Evolutionary conservation across 2,797 vertebrate species (phyloP).

Genomic region (Pseudomugil gertrudae): DNA sequence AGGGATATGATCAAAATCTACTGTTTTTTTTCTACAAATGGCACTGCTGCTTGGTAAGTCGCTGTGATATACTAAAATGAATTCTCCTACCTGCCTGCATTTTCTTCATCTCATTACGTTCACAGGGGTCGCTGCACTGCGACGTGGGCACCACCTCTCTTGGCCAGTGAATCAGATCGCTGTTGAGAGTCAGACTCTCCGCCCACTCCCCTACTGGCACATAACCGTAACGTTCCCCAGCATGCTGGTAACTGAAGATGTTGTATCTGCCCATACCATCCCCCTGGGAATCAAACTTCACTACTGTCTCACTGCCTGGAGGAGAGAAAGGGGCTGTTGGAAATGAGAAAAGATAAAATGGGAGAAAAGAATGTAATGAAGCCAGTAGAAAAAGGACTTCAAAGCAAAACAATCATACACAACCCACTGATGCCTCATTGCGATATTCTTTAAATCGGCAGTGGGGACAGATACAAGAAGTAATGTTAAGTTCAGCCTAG

Average conservation of each 20-base stretch:
- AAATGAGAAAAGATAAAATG: conserved; percentile 33
- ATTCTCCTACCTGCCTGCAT: conserved; percentile 91
- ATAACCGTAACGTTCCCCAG: conserved; percentile 86
- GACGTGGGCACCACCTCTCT: conserved; percentile 87
- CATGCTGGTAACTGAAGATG: conserved; percentile 95
- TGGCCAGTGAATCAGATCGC: conserved; percentile 92
- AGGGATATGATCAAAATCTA: conserved; percentile 33
- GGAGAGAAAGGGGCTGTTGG: conserved; percentile 90
- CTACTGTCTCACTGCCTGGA: conserved; percentile 86
- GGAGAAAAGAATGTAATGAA: conserved; percentile 39
- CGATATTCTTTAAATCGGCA: conserved; percentile 50
- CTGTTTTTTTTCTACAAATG: conserved; percentile 43
- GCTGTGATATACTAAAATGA: conserved; percentile 18
- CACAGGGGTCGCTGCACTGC: conserved; percentile 97
- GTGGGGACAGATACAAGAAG: conserved; percentile 50
- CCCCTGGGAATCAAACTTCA: conserved; percentile 95
- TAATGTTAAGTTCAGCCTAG: conserved; percentile 53
- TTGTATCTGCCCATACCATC: conserved; percentile 97
- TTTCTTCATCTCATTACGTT: conserved; percentile 98
- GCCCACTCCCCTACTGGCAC: conserved; percentile 96
- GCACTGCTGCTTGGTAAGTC: conserved; percentile 5
- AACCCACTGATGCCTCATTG: conserved; percentile 57
- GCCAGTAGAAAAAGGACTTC: conserved; percentile 43
- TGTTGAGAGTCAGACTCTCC: conserved; percentile 89
- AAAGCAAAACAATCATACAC: conserved; percentile 48